Base-by-base conservation (phyloP, 2,797 vertebrate species). In the Menidia menidia region DNA sequence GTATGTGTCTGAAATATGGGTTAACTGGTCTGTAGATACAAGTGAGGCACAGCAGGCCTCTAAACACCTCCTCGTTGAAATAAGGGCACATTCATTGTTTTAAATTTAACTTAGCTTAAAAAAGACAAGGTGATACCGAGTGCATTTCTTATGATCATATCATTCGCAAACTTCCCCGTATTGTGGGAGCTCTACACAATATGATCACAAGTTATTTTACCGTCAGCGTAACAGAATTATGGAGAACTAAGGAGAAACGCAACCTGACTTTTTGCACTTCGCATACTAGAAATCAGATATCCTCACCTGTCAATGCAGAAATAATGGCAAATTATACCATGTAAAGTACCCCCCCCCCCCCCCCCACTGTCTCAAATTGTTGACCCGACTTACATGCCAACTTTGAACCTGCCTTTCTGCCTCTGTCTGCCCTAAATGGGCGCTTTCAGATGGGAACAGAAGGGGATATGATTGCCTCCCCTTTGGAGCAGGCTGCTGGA, bases 401-500 rank as follows among this genome's bases (percentile, higher is more conserved):
- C 88, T 92, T 92, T 93, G 89, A 93, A 90, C 91, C 80, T 83
- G 80, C 85, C 77, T 88, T 71, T 63, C 65, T 86, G 90, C 88
- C 88, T 84, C 90, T 87, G 83, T 81, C 83, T 78, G 71, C 81
- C 25, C 82, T 87, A 92, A 93, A 92, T 81, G 74, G 63, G 70
- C 72, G 16, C 69, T 82, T 85, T 89, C 84, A 81, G 77, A 87
- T 70, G 89, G 88, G 83, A 88, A 64, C 81, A 73, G 85, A 85
- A 66, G 82, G 89, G 78, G 78, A 80, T 68, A 31, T 77, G 78
- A 68, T 91, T 87, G 86, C 83, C 77, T 88, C 83, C 85, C 25
- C 89, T 84, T 88, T 76, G 86, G 88, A 90, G 77, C 44, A 31
- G 57, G 42, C 80, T 81, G 82, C 80, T 66, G 80, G 73, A 84